phyloP scores from a whole-genome alignment of 1,140 invertebrate species.

The Trichonephila inaurata region DNA sequence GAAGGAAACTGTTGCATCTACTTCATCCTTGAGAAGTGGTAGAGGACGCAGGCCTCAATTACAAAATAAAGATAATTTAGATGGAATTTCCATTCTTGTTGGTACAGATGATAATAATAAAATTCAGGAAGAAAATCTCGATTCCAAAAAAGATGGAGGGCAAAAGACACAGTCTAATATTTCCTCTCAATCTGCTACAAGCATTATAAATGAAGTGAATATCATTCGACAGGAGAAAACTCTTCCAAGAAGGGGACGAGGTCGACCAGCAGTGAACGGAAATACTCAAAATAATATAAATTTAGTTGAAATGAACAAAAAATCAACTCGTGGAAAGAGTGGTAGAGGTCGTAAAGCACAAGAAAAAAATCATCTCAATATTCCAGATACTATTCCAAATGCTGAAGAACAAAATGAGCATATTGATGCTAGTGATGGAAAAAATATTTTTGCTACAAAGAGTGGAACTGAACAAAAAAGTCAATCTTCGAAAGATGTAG shows the following conservation, averaged over 20 bases:
- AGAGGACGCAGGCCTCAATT: slow-evolving; percentile 17
- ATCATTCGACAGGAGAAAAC: background rate
- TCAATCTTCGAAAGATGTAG: background rate
- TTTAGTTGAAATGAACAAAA: background rate
- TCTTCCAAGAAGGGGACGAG: background rate
- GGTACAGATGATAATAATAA: background rate
- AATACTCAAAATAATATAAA: background rate
- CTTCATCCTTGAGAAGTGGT: background rate
- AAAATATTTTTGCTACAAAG: background rate
- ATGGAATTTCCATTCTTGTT: background rate
- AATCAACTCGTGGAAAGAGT: background rate
- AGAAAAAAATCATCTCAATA: background rate
- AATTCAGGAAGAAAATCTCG: background rate
- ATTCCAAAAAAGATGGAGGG: background rate
- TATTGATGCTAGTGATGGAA: background rate
- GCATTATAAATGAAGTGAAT: background rate
- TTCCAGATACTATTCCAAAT: background rate
- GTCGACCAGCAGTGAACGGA: background rate
- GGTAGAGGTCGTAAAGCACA: background rate
- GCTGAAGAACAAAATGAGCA: background rate
- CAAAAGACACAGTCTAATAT: background rate
- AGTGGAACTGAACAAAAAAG: background rate
- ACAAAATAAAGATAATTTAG: background rate
- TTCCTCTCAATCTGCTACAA: background rate
- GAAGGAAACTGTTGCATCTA: background rate